These are phyloP conservation scores for Drosophila lutescens DNA, from an alignment of 2,888 invertebrate species.

Conservation along the genomic window DNA sequence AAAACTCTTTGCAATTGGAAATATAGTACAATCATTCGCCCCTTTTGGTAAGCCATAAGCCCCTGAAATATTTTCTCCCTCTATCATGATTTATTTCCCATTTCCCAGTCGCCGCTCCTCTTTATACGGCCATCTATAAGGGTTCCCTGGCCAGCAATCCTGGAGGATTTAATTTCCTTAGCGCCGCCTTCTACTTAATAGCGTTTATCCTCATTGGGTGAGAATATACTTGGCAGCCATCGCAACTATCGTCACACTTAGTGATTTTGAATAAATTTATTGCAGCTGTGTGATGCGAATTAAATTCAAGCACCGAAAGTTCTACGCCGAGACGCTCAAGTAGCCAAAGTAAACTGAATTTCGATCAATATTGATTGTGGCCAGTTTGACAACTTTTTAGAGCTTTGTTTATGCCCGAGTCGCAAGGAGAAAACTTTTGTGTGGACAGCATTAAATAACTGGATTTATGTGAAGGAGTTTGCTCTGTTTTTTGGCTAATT, in stretches of 20 bases:
- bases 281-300: conserved; percentile 74
- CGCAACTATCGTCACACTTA: background rate
- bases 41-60: conserved; percentile 84
- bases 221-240: conserved; percentile 34
- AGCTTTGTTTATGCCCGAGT: conserved; percentile 31
- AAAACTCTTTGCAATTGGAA: conserved; percentile 89
- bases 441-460: conserved; percentile 37
- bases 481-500: conserved; percentile 17
- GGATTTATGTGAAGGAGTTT: conserved; percentile 4
- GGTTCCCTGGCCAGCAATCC: conserved; percentile 86
- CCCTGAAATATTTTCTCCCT: background rate
- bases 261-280: conserved; percentile 8
- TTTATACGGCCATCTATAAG: conserved; percentile 89
- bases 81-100: background rate
- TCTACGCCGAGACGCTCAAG: conserved; percentile 73
- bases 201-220: conserved; percentile 77
- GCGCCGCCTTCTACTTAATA: conserved; percentile 84
- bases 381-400: conserved; percentile 30
- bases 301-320: conserved; percentile 64
- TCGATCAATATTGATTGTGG: conserved; percentile 43
- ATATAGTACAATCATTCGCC: conserved; percentile 87
- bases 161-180: conserved; percentile 86
- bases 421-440: conserved; percentile 8
- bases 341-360: conserved; percentile 39
- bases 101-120: conserved; percentile 85